Evolutionary conservation across 2,797 vertebrate species (phyloP).

Genomic region (Xerus rutilus): DNA sequence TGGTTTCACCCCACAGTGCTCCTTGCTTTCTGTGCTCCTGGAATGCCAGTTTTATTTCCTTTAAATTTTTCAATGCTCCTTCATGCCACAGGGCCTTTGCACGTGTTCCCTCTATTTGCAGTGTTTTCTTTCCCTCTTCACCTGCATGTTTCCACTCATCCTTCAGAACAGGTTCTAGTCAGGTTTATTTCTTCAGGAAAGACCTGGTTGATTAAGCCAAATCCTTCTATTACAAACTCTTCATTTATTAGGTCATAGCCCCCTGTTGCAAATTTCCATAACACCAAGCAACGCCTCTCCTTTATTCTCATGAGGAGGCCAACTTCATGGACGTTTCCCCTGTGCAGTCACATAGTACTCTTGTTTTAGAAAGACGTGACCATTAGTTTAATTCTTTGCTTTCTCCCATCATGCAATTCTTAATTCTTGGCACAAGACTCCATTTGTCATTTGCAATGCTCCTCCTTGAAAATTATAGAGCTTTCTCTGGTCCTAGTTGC

Average conservation of each 20-base stretch:
- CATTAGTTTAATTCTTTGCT: background rate
- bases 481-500: background rate
- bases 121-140: background rate
- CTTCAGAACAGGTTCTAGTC: background rate
- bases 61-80: background rate
- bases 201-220: background rate
- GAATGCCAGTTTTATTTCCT: background rate
- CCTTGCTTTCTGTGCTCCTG: background rate
- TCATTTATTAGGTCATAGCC: background rate
- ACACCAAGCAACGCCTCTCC: background rate
- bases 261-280: background rate
- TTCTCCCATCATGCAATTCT: background rate
- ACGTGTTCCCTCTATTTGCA: background rate
- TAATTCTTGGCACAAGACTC: background rate
- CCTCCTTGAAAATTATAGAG: background rate
- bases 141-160: no score
- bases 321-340: background rate
- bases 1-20: background rate
- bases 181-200: background rate
- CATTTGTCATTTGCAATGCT: background rate
- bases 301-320: background rate
- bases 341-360: background rate
- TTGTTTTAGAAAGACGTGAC: background rate
- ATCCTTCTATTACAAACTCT: background rate
- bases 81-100: background rate